phyloP scores from a whole-genome alignment of 2,113 vertebrate species.

The Struthio camelus region DNA sequence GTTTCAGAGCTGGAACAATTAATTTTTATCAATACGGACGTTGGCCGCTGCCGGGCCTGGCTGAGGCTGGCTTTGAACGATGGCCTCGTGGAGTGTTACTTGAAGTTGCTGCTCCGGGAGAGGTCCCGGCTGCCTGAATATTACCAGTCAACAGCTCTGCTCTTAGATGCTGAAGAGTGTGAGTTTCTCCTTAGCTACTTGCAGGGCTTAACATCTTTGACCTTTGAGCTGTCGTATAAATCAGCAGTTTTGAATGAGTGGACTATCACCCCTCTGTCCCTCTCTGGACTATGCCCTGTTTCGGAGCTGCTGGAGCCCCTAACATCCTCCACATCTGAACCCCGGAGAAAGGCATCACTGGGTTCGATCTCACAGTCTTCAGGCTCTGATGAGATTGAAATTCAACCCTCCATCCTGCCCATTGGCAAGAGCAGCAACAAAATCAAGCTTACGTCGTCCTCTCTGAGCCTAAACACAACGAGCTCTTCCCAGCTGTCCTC shows the following conservation, averaged over 20 bases:
- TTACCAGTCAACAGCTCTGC: constrained; percentile 87
- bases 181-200: constrained; percentile 94
- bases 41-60: constrained; percentile 95
- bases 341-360: constrained; percentile 81
- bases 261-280: constrained; percentile 89
- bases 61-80: constrained; percentile 92
- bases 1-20: constrained; percentile 88
- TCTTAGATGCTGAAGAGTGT: constrained; percentile 88
- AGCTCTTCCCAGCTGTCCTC: constrained; percentile 91
- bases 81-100: constrained; percentile 91
- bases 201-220: constrained; percentile 89
- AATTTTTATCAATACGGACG: constrained; percentile 87
- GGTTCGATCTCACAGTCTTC: constrained; percentile 90
- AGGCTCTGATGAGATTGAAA: constrained; percentile 77
- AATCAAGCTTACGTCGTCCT: constrained; percentile 79
- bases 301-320: constrained; percentile 70
- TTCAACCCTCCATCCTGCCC: constrained; percentile 54
- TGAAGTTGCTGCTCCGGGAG: constrained; percentile 87
- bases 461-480: constrained; percentile 87
- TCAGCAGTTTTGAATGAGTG: constrained; percentile 92
- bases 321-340: background rate
- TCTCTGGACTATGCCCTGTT: constrained; percentile 85
- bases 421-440: constrained; percentile 49
- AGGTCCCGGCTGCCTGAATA: constrained; percentile 78
- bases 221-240: constrained; percentile 93